Evolutionary conservation across 92 coral and sea anemone species (phyloP).

Genomic region (Isaurus tuberculatus): DNA sequence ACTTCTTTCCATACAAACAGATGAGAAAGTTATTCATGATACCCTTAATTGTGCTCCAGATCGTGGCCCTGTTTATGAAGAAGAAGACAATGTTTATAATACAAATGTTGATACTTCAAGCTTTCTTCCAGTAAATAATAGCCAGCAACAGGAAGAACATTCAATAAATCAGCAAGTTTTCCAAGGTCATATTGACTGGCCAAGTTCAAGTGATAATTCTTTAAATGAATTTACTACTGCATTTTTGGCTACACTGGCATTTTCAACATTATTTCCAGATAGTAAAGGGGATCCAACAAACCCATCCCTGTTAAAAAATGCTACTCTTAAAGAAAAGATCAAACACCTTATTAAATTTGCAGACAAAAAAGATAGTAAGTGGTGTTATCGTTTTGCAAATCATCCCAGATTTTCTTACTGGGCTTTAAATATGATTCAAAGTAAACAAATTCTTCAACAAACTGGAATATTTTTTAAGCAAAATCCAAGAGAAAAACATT

Average conservation of each 20-base stretch:
- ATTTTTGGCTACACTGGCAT: slow-evolving; percentile 72
- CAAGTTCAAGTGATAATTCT: slow-evolving; percentile 41
- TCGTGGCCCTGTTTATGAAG: slow-evolving; percentile 43
- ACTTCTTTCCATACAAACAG: slow-evolving; percentile 58
- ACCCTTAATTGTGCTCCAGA: slow-evolving; percentile 52
- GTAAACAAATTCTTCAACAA: slow-evolving; percentile 59
- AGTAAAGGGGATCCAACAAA: slow-evolving; percentile 54
- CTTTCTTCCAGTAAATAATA: slow-evolving; percentile 50
- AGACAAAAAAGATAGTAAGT: slow-evolving; percentile 47
- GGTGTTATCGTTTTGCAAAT: slow-evolving; percentile 51
- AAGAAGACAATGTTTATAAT: slow-evolving; percentile 57
- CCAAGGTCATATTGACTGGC: slow-evolving; percentile 50
- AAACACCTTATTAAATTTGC: slow-evolving; percentile 65
- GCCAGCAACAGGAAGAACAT: slow-evolving; percentile 50
- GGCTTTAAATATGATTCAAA: slow-evolving; percentile 64
- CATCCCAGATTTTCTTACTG: slow-evolving; percentile 61
- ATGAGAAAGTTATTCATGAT: slow-evolving; percentile 40
- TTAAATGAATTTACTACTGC: slow-evolving; percentile 57
- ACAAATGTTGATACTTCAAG: slow-evolving; percentile 48
- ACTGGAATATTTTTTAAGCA: slow-evolving; percentile 55
- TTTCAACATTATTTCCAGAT: slow-evolving; percentile 27
- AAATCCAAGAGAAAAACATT: slow-evolving; percentile 52
- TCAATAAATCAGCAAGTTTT: slow-evolving; percentile 36
- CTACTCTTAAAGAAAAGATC: slow-evolving; percentile 49
- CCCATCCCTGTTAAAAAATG: slow-evolving; percentile 43